Base-by-base conservation (phyloP, 2,113 vertebrate species). In the Eretmochelys imbricata region DNA sequence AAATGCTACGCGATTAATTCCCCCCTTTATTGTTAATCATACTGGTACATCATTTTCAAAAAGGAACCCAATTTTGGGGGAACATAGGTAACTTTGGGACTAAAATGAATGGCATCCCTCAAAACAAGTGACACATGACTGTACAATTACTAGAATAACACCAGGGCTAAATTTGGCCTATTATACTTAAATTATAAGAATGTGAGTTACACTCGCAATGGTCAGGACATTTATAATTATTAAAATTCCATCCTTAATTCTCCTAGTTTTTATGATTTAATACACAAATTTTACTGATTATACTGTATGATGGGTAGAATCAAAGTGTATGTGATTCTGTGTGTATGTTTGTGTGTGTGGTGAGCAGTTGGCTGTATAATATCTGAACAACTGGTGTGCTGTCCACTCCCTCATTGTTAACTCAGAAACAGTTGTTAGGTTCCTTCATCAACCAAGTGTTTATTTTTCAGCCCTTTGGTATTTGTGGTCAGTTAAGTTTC, bases 91-190 rank as follows among this genome's bases (percentile, higher is more conserved):
- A 38, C 35, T 89, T 81, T 35, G 0, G 2, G 46, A 53, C 16
- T 86, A 84, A 91, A 89, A 51, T 8, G 0, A 46, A 51, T 10
- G 0, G 14, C 49, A 0, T 54, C 1, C 92, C 7, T 89, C 69
- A 65, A 69, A 89, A 89, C 2, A 3, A 59, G 48, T 62, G 3
- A 35, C 2, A 48, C 6, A 29, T 55, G 14, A 82, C 89, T 89
- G 49, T 75, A 20, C 35, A 69, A n/a, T 69, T 35, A 69, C 24
- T 94, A 69, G 49, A 4, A 3, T 3, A 35, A 29, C 78, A 11
- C 3, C 3, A 50, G 46, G 19, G 2, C 16, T 4, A 35, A 69
- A 0, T 22, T 49, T 80, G 4, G 49, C 31, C 69, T 0, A 38
- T 13, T 83, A 53, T 29, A 5, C 1, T 65, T 85, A 83, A 85